A percentile compares a stretch with the other conserved stretches of the same genome.
These are phyloP conservation scores for Leptobrachium ailaonicum DNA, from an alignment of 2,113 vertebrate species.

Conservation along the genomic window DNA sequence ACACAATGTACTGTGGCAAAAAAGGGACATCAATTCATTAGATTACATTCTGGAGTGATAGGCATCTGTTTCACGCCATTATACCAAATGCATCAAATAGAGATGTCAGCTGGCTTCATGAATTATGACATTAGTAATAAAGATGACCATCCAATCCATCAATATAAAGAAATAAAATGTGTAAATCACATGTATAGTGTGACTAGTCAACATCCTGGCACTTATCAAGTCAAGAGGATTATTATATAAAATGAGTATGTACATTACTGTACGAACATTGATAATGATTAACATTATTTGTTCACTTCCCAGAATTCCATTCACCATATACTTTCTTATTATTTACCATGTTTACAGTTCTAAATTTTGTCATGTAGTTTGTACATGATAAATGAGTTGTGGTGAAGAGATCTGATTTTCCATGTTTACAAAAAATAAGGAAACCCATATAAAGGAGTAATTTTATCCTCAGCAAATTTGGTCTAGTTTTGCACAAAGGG, in stretches of 20 bases:
- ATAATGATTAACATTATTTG: not conserved
- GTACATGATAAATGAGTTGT: too few species aligned
- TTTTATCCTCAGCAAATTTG: too few species aligned
- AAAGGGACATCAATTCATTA: conserved; percentile 37
- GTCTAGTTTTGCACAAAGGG: too few species aligned
- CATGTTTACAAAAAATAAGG: too few species aligned
- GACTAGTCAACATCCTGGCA: not conserved
- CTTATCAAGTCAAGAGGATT: not conserved
- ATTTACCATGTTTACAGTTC: too few species aligned
- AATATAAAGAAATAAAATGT: not conserved
- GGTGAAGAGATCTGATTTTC: too few species aligned
- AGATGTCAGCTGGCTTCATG: not conserved
- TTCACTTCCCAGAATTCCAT: not conserved
- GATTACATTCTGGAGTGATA: conserved; percentile 30
- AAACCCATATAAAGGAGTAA: too few species aligned
- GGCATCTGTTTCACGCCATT: conserved; percentile 26
- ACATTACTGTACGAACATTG: not conserved
- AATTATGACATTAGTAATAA: not conserved
- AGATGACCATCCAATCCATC: conserved; percentile 1
- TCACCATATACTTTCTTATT: not conserved
- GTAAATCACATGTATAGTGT: not conserved
- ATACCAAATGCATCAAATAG: conserved; percentile 27
- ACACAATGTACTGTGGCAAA: conserved; percentile 40
- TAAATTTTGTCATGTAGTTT: too few species aligned
- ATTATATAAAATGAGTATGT: not conserved